These are phyloP conservation scores for Thalassoma bifasciatum DNA, from an alignment of 2,113 vertebrate species.

Conservation along the genomic window DNA sequence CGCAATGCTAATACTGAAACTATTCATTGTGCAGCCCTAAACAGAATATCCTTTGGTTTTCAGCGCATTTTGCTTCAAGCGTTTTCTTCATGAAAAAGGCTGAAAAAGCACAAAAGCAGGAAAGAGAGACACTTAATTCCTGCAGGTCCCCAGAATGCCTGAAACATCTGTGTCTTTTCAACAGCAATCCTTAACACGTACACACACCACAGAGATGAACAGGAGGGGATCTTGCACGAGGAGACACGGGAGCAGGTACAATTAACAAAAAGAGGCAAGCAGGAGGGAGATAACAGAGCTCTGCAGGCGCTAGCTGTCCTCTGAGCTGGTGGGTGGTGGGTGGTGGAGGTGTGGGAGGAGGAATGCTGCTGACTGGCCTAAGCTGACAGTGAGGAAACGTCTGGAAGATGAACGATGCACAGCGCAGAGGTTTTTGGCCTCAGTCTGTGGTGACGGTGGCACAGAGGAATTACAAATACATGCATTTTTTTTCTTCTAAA, in stretches of 20 bases:
- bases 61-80: neutral
- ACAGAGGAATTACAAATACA: conserved; percentile 64
- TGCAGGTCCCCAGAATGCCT: conserved; percentile 24
- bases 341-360: neutral
- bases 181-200: conserved; percentile 58
- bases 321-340: conserved; percentile 34
- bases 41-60: neutral
- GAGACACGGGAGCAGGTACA: conserved; percentile 33
- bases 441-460: conserved; percentile 57
- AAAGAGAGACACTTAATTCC: conserved; percentile 3
- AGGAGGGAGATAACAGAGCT: conserved; percentile 54
- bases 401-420: conserved; percentile 65
- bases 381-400: conserved; percentile 60
- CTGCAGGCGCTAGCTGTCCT: conserved; percentile 60
- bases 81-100: neutral
- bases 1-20: too few species aligned
- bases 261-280: conserved; percentile 61
- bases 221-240: conserved; percentile 59
- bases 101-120: neutral
- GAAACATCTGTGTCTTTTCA: conserved; percentile 41
- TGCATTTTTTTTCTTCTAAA: conserved; percentile 49
- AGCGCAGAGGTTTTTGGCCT: conserved; percentile 49
- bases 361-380: conserved; percentile 66
- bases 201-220: conserved; percentile 53
- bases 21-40: too few species aligned